Evolutionary conservation across 2,797 vertebrate species (phyloP), one percentile per base, ranked within the genome.

Genomic region (Tenualosa ilisha): DNA sequence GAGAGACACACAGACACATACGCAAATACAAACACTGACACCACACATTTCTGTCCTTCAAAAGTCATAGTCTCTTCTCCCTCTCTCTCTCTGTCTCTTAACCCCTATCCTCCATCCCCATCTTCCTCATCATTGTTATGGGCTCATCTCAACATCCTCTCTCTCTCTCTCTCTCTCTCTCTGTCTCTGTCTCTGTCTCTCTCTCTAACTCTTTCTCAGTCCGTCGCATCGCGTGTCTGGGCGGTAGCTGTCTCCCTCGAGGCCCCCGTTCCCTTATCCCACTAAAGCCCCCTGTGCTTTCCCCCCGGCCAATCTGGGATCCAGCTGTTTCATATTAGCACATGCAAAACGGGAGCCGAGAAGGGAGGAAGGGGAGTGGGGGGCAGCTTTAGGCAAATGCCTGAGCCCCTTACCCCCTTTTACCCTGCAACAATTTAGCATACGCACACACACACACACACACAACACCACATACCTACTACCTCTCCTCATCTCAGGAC

Each of bases 251-350:
- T 6, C 84, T 90, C 85, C 85, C 89, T 85, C 90, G 87, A 88
- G 89, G 91, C 89, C 90, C 85, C 88, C 88, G 86, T 86, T 82
- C 92, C 87, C 92, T 93, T 90, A 94, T 95, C 94, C 91, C 31
- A 86, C 88, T 91, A 91, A 93, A 95, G 89, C 89, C 83, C 85
- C 88, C 88, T 89, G 86, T 59, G 81, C 89, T 85, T 54, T 88
- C 90, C 89, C 86, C 46, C 86, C 81, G 90, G 88, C 91, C 87
- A 90, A 91, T 92, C 90, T 92, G 91, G 81, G 0, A 68, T 91
- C 92, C 95, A 96, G 94, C 94, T 96, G 95, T 94, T 95, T 92
- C 89, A 92, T 93, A 95, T 96, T 95, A 96, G 90, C 92, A 93
- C 92, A 90, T 94, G 90, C 90, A 92, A 88, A 91, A 89, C 54